Evolutionary conservation across 2,113 vertebrate genomes (phyloP).

Genomic region (Pipra filicauda): DNA sequence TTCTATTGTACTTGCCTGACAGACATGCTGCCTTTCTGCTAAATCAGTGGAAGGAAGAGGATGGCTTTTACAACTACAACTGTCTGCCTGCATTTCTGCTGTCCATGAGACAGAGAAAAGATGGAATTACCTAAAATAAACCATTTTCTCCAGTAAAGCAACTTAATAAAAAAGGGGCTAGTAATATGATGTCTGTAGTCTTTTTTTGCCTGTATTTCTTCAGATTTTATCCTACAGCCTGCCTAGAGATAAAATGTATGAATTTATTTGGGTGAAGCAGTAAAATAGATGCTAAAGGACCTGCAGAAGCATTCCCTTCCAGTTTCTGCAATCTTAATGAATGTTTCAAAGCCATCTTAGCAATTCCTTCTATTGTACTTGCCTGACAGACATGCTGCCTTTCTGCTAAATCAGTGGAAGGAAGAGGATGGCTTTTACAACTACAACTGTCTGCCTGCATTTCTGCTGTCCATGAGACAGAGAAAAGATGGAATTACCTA

Average conservation of each 20-base stretch:
- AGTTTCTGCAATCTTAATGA: neutral
- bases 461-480: neutral
- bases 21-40: neutral
- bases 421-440: neutral
- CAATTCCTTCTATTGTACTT: neutral
- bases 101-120: neutral
- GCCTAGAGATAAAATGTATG: neutral
- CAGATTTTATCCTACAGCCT: slow-evolving; percentile 3
- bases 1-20: neutral
- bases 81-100: neutral
- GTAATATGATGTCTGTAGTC: neutral
- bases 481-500: neutral
- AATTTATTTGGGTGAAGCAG: neutral
- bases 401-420: neutral
- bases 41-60: neutral
- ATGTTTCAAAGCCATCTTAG: neutral
- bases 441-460: neutral
- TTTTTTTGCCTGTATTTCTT: slow-evolving; percentile 12
- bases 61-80: neutral
- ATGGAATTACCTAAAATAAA: neutral
- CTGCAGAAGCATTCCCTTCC: neutral
- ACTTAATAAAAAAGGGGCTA: neutral
- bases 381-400: neutral
- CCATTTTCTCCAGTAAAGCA: neutral
- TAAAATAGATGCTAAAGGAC: neutral